These are phyloP conservation scores for Agonopterix subpropinquella DNA, from an alignment of 2,888 invertebrate genomes.

Conservation along the genomic window DNA sequence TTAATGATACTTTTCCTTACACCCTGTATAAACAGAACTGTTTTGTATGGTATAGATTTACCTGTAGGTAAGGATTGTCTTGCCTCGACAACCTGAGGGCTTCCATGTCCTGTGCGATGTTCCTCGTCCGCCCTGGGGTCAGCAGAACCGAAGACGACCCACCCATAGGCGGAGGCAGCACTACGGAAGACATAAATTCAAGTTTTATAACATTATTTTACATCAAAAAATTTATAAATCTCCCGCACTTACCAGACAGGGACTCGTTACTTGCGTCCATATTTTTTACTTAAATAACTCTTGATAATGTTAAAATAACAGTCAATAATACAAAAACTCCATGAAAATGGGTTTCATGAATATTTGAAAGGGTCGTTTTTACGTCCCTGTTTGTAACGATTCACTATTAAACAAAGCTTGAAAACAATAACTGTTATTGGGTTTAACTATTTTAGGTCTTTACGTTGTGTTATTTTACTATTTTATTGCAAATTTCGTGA, in stretches of 20 bases:
- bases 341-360: slow-evolving; percentile 16
- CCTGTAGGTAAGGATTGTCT: slow-evolving; percentile 90
- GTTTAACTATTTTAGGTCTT: not conserved
- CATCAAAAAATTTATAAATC: slow-evolving; percentile 9
- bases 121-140: slow-evolving; percentile 84
- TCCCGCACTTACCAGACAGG: slow-evolving; percentile 44
- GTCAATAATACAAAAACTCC: slow-evolving; percentile 6
- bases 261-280: slow-evolving; percentile 66
- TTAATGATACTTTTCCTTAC: too few species aligned
- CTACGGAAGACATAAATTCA: slow-evolving; percentile 28
- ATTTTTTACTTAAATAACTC: slow-evolving; percentile 10
- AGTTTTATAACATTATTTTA: slow-evolving; percentile 1
- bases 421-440: not conserved
- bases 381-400: too few species aligned
- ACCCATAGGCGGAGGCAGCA: slow-evolving; percentile 46
- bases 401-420: too few species aligned
- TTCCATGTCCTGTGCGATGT: slow-evolving; percentile 91
- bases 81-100: slow-evolving; percentile 86
- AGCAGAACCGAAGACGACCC: slow-evolving; percentile 77
- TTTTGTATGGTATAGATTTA: too few species aligned
- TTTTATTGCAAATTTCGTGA: slow-evolving; percentile 4
- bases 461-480: slow-evolving; percentile 3
- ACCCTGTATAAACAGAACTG: too few species aligned
- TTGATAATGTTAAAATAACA: not conserved
- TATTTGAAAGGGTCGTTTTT: slow-evolving; percentile 12